Base-by-base conservation (phyloP, 2,113 vertebrate genomes). In the Mellivora capensis region DNA sequence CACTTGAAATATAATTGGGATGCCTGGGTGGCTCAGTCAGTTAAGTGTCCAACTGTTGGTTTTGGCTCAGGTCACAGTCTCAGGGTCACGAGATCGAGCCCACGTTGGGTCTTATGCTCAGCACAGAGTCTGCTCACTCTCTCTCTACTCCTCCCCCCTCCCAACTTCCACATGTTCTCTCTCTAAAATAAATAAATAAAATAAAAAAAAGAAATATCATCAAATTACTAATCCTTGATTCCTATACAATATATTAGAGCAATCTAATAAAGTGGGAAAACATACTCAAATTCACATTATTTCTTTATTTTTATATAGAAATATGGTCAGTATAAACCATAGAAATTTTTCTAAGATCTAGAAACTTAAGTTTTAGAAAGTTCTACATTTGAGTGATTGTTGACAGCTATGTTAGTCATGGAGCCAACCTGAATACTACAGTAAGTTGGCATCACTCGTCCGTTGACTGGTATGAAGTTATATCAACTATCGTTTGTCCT, bases 401-500 rank as follows among this genome's bases (percentile, higher is more conserved):
- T 81, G 44, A 54, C 3, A 54, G 7, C 13, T 29, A 31, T 23
- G 23, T 57, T 72, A 87, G 39, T 44, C 42, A 83, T 37, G 23
- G 4, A 76, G 39, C 34, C 42, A 13, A 49, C 8, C 62, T 21
- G 4, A 62, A 34, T 8, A 6, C 76, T 62, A 95, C 82, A 96
- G 71, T 96, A 67, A 97, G 39, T 62, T 96, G 86, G 21, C 67
- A 81, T 80, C 0, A 9, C 25, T 93, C 81, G 82, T 80, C 2
- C 2, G 64, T 31, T 84, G 0, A 0, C 42, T 88, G 90, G 72
- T 21, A 4, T 31, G 97, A 86, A 85, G 91, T 89, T 96, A 91
- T 96, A 96, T 96, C 87, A 97, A 97, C 91, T 97, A 96, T 87
- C 54, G 96, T 82, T n/a, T 85, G 15, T 54, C 44, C 23, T 89